Evolutionary conservation across 2,888 invertebrate genomes (phyloP).

Genomic region (Chrysolina oricalcia): DNA sequence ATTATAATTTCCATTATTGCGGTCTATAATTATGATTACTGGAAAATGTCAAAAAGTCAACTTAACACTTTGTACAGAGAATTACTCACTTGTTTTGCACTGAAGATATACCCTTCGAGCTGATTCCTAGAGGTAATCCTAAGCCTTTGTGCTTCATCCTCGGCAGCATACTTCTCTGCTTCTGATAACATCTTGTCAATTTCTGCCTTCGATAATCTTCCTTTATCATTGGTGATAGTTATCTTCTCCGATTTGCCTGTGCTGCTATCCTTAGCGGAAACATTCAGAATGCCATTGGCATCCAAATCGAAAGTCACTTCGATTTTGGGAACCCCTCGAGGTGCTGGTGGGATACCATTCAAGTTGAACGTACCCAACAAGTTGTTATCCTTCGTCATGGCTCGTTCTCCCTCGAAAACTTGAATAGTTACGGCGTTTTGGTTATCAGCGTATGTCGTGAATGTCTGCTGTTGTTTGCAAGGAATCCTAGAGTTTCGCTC

Average conservation of each 20-base stretch:
- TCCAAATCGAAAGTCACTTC: conserved; percentile 90
- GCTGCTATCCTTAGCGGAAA: conserved; percentile 84
- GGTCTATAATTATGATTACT: too few relatives aligned
- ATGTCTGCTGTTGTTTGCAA: conserved; percentile 84
- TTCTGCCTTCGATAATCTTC: conserved; percentile 87
- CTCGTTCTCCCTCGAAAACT: conserved; percentile 90
- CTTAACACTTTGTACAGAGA: not conserved
- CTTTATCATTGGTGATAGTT: conserved; percentile 91
- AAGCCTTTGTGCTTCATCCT: conserved; percentile 82
- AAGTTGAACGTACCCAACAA: conserved; percentile 85
- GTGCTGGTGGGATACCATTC: conserved; percentile 89
- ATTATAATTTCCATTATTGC: too few relatives aligned
- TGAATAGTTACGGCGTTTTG: conserved; percentile 92
- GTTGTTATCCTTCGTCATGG: conserved; percentile 94
- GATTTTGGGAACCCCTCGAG: conserved; percentile 85
- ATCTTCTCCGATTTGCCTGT: conserved; percentile 87
- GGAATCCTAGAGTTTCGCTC: conserved; percentile 89
- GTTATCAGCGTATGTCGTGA: conserved; percentile 94
- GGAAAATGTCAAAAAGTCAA: too few relatives aligned
- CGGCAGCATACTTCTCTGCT: conserved; percentile 84
- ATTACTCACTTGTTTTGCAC: conserved; percentile 76
- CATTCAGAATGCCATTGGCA: conserved; percentile 91
- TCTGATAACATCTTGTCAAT: conserved; percentile 90
- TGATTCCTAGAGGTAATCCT: conserved; percentile 83
- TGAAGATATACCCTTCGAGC: conserved; percentile 84